Evolutionary conservation across 1,140 invertebrate species (phyloP), one percentile per base, ranked within the genome.

Genomic region (Danaus plexippus): DNA sequence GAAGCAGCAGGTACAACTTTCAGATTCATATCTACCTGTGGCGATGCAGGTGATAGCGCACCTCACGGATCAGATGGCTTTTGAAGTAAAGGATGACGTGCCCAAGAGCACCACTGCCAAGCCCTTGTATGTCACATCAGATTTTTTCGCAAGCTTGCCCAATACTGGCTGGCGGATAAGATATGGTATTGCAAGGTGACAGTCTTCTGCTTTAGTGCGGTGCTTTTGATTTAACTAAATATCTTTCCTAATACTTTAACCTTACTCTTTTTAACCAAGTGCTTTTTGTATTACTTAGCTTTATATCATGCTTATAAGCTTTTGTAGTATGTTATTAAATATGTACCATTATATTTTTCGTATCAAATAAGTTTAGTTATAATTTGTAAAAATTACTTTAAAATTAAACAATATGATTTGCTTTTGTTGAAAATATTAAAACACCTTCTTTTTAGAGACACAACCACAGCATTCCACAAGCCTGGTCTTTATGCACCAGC

Each of bases 21-120:
- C 86, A 0, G 84, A 87, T 53, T 87, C 85, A 7, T 90, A 88
- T 57, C 77, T 90, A 0, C 89, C 89, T 5, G 89, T 89, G 9
- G 81, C 83, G 1, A 90, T 90, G 89, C 89, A 90, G 61, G 73
- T 90, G 10, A 89, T 90, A 54, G 87, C 89, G 0, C 88, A 90
- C 59, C 73, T 90, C 9, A 89, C 88, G 0, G 89, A 90, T 68
- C 84, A 88, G 59, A 89, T 90, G 89, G 85, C 89, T 0, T 89
- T 82, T 64, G 89, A 89, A 43, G 65, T 80, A 4, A 79, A 78
- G 22, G 87, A 88, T 3, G 76, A 83, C 1, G 71, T 69, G 0
- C 71, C 83, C 2, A 70, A 81, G 1, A 70, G 61, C 9, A 64
- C 75, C 7, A 74, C 72, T 15, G 47, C 49, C 9, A 66, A 54